Conservation (phyloP, 2,797 vertebrate genomes). For the Alca torda region DNA sequence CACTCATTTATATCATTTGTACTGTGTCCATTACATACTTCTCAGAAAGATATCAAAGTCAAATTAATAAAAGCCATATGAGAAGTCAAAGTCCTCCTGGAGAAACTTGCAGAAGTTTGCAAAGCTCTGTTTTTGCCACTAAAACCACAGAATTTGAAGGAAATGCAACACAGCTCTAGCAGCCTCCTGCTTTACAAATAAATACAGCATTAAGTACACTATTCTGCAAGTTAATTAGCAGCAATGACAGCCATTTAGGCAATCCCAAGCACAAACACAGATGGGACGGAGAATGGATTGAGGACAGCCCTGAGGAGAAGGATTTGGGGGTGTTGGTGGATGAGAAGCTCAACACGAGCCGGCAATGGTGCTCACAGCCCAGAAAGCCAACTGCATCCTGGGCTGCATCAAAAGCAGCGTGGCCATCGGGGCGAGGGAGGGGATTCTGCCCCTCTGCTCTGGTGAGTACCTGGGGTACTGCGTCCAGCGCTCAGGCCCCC, state of each 20-base stretch:
- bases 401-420: not conserved
- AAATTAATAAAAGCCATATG: not conserved
- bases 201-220: not conserved
- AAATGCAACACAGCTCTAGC: not conserved
- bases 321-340: not conserved
- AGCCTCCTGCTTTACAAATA: not conserved
- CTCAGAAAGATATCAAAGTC: not conserved
- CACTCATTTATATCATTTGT: not conserved
- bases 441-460: not conserved
- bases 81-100: not conserved
- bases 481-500: not conserved
- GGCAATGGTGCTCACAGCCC: not conserved
- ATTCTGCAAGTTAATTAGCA: not conserved
- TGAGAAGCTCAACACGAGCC: not conserved
- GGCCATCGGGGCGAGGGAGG: not conserved
- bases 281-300: not conserved
- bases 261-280: not conserved
- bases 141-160: not conserved
- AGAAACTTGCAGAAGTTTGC: not conserved
- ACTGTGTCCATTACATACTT: not conserved
- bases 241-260: not conserved
- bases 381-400: not conserved
- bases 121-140: not conserved
- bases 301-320: not conserved
- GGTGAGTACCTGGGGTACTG: not conserved